Evolutionary conservation across 2,797 vertebrate genomes (phyloP).

Genomic region (Pachyuromys duprasi): DNA sequence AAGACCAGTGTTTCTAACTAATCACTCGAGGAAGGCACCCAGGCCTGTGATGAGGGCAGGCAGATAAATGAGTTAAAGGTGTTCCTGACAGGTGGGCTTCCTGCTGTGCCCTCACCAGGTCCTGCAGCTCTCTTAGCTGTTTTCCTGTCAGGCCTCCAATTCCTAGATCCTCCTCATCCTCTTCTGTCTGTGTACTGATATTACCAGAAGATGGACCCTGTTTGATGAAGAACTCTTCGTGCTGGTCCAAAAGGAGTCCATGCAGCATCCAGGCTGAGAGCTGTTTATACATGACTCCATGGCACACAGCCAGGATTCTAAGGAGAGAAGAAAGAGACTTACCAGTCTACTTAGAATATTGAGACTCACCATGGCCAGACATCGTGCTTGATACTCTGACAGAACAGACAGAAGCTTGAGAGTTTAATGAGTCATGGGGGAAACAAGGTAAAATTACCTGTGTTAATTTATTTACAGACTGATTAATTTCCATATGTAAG

Average conservation of each 20-base stretch:
- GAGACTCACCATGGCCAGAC: not conserved
- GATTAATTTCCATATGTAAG: slow-evolving; percentile 14
- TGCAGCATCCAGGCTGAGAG: slow-evolving; percentile 99
- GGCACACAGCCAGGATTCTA: slow-evolving; percentile 97
- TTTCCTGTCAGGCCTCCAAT: slow-evolving; percentile 98
- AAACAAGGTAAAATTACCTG: slow-evolving; percentile 63
- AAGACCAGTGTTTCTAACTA: slow-evolving; percentile 8
- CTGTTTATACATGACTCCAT: slow-evolving; percentile 99
- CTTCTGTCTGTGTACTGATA: slow-evolving; percentile 91
- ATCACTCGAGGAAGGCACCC: not conserved
- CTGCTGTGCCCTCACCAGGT: slow-evolving; percentile 91
- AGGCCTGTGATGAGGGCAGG: not conserved
- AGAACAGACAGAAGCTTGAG: slow-evolving; percentile 1
- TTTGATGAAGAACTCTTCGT: slow-evolving; percentile 98
- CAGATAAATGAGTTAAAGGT: not conserved
- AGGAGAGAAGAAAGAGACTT: slow-evolving; percentile 7
- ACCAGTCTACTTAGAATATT: not conserved
- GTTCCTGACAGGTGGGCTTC: not conserved
- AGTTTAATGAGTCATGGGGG: slow-evolving; percentile 7
- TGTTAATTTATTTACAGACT: slow-evolving; percentile 44
- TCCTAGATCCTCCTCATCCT: slow-evolving; percentile 97
- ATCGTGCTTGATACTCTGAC: not conserved
- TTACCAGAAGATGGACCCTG: slow-evolving; percentile 96
- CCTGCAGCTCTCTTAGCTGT: slow-evolving; percentile 96
- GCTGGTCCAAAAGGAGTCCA: slow-evolving; percentile 95